Evolutionary conservation across 2,113 vertebrate genomes (phyloP).

Genomic region (Rhombomys opimus): DNA sequence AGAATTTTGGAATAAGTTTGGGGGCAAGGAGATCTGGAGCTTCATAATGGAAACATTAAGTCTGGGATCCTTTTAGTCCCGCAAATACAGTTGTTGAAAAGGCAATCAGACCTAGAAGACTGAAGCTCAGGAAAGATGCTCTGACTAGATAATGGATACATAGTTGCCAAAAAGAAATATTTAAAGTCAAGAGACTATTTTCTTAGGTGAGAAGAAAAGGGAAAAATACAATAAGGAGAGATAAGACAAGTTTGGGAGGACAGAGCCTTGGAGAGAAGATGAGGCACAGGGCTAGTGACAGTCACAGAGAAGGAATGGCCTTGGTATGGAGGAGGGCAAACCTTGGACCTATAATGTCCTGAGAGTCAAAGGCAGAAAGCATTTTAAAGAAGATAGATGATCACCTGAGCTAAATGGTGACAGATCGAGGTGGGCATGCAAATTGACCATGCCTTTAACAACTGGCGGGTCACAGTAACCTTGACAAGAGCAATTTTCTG

Average conservation of each 20-base stretch:
- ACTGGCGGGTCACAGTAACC: conserved; percentile 13
- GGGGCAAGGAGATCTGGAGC: not conserved
- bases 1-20: not conserved
- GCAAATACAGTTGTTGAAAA: not conserved
- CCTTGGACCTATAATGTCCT: not conserved
- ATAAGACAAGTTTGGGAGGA: not conserved
- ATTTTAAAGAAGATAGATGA: conserved; percentile 14
- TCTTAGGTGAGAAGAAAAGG: not conserved
- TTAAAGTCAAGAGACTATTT: not conserved
- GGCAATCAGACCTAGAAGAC: not conserved
- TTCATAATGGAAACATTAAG: not conserved
- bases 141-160: not conserved
- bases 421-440: not conserved
- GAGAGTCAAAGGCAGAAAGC: not conserved
- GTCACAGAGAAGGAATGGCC: not conserved
- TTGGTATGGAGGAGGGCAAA: not conserved
- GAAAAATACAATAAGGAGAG: not conserved
- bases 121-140: not conserved
- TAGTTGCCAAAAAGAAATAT: not conserved
- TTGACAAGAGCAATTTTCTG: conserved; percentile 58
- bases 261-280: not conserved
- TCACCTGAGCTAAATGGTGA: not conserved
- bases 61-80: not conserved
- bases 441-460: not conserved
- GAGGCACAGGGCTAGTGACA: not conserved